A percentile compares a stretch with the other conserved stretches of the same genome.
Evolutionary conservation across 2,888 invertebrate species (phyloP).

Genomic region (Tipula vernalis): DNA sequence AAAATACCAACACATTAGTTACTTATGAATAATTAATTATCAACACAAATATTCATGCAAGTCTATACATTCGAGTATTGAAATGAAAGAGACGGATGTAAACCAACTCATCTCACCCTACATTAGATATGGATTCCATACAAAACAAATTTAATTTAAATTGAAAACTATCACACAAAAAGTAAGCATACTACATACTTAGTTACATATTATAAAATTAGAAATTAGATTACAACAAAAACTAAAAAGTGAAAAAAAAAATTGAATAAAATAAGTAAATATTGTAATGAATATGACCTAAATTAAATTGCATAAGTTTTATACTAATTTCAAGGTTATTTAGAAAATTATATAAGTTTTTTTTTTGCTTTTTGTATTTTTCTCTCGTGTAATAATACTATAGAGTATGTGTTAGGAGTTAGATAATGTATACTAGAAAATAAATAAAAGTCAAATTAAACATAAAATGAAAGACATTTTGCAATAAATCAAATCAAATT

Average conservation of each 20-base stretch:
- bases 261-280: not conserved
- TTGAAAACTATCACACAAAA: not conserved
- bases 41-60: not conserved
- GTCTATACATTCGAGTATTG: not conserved
- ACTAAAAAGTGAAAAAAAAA: not conserved
- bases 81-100: not conserved
- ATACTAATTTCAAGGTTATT: not conserved
- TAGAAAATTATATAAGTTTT: not conserved
- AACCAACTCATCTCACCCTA: not conserved
- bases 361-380: not conserved
- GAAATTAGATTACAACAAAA: not conserved
- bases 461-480: not conserved
- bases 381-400: not conserved
- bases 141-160: not conserved
- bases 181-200: not conserved
- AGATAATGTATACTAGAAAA: not conserved
- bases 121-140: not conserved
- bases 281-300: not conserved
- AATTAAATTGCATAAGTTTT: not conserved
- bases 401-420: not conserved
- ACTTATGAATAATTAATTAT: not conserved
- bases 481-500: not conserved
- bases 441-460: not conserved
- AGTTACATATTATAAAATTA: not conserved
- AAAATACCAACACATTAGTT: not conserved